A percentile compares a stretch with the other conserved stretches of the same genome.
These are phyloP conservation scores for Blastobasis adustella DNA, from an alignment of 2,888 invertebrate species.

Conservation along the genomic window DNA sequence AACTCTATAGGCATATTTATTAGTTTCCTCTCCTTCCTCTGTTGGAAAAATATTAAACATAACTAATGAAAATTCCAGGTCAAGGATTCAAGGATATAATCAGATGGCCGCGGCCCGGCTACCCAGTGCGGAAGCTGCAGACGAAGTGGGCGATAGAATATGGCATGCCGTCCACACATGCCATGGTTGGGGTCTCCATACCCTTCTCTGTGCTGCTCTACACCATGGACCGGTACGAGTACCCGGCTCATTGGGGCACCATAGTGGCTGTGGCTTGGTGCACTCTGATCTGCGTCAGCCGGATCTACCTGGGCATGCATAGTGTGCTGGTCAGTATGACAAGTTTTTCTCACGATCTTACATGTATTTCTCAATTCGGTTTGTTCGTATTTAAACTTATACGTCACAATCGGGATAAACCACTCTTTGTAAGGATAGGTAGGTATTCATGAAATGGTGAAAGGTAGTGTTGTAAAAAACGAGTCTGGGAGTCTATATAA, in stretches of 20 bases:
- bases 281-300: slow-evolving; percentile 85
- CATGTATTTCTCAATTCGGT: too few species aligned
- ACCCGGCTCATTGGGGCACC: slow-evolving; percentile 75
- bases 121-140: slow-evolving; percentile 88
- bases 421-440: too few species aligned
- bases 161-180: slow-evolving; percentile 97
- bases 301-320: slow-evolving; percentile 95
- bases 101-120: slow-evolving; percentile 89
- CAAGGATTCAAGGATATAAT: slow-evolving; percentile 93
- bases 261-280: slow-evolving; percentile 81
- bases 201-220: slow-evolving; percentile 89
- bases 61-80: slow-evolving; percentile 59
- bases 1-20: too few species aligned
- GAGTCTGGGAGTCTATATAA: too few species aligned
- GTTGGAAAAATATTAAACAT: neutral
- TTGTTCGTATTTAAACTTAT: too few species aligned
- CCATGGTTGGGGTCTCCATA: slow-evolving; percentile 91
- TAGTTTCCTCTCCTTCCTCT: neutral
- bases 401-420: too few species aligned
- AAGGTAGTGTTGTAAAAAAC: too few species aligned
- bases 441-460: too few species aligned
- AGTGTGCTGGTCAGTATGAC: slow-evolving; percentile 82
- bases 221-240: slow-evolving; percentile 87
- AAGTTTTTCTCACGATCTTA: too few species aligned
- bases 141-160: slow-evolving; percentile 93